Conservation (phyloP, 2,888 invertebrate species). For the Platycheirus rosarum region DNA sequence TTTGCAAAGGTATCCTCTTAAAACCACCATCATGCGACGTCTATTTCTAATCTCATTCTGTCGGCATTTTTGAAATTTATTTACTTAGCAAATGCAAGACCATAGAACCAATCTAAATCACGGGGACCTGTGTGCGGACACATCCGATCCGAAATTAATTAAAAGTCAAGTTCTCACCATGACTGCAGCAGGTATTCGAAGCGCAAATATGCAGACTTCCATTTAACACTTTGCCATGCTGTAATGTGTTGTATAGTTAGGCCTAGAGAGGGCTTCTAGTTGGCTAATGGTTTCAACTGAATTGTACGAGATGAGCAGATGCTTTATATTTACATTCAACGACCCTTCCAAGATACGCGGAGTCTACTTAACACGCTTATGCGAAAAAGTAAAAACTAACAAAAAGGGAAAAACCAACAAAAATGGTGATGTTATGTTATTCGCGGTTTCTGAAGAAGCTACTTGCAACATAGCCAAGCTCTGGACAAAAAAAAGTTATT, state of each 20-base stretch:
- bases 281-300: constrained; percentile 27
- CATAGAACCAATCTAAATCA: constrained; percentile 52
- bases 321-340: not conserved
- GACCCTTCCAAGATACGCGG: constrained; percentile 1
- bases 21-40: constrained; percentile 53
- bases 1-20: no score
- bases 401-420: not conserved
- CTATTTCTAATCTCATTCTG: constrained; percentile 66
- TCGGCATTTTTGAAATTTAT: constrained; percentile 66
- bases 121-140: constrained; percentile 28
- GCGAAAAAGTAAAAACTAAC: not conserved
- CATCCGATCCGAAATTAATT: constrained; percentile 68
- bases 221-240: constrained; percentile 1
- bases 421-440: not conserved
- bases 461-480: no score
- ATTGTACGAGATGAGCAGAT: not conserved
- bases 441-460: not conserved
- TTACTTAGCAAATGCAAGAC: constrained; percentile 22
- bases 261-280: constrained; percentile 13
- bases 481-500: no score
- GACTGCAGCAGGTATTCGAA: constrained; percentile 15
- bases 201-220: constrained; percentile 18
- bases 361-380: not conserved
- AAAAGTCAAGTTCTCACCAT: constrained; percentile 58
- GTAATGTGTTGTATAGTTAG: not conserved